Evolutionary conservation across 2,113 vertebrate genomes (phyloP).

Genomic region (Lamprotornis superbus): DNA sequence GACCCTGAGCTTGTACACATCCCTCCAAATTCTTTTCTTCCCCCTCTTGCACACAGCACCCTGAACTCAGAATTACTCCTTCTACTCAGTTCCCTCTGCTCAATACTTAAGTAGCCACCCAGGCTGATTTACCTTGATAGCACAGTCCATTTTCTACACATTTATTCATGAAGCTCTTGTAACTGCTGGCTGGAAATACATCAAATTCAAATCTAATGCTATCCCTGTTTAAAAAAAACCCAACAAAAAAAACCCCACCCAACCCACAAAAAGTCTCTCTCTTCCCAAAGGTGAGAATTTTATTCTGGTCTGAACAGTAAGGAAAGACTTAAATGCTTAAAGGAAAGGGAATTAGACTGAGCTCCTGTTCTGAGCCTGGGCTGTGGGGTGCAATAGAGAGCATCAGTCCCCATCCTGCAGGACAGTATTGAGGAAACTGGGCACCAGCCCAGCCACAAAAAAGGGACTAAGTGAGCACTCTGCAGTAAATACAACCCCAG

Average conservation of each 20-base stretch:
- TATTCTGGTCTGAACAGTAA: background rate
- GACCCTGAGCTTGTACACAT: background rate
- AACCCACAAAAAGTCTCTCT: background rate
- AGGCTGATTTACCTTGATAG: slow-evolving; percentile 53
- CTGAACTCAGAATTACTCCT: background rate
- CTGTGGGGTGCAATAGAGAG: background rate
- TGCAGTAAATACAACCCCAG: background rate
- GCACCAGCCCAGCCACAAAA: background rate
- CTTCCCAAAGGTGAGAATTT: background rate
- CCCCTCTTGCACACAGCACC: background rate
- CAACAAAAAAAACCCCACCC: background rate
- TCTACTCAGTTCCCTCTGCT: background rate
- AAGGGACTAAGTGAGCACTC: background rate
- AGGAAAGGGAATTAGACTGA: background rate
- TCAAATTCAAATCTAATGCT: slow-evolving; percentile 40
- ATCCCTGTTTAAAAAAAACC: background rate
- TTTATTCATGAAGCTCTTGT: slow-evolving; percentile 47
- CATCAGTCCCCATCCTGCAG: background rate
- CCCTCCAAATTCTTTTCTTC: background rate
- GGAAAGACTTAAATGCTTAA: background rate
- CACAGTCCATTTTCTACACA: slow-evolving; percentile 47
- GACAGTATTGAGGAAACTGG: background rate
- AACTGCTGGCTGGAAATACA: slow-evolving; percentile 37
- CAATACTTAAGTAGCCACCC: slow-evolving; percentile 21
- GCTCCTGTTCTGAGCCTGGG: background rate